A percentile compares a stretch with the other conserved stretches of the same genome.
Conservation (phyloP, 2,888 invertebrate genomes). For the Ornithoptera priamus region DNA sequence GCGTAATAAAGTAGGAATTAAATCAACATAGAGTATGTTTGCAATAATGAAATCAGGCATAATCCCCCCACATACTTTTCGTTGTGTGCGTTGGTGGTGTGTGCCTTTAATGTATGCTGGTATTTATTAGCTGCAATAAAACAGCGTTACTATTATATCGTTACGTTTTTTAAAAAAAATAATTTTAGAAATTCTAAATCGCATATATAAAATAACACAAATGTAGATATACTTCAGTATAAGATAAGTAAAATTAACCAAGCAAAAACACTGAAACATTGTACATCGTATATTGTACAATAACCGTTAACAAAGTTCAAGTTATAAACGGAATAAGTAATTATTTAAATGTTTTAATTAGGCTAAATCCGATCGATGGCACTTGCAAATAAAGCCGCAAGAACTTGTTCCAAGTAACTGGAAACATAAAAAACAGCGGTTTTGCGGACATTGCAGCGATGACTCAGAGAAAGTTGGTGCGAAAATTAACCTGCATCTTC, state of each 20-base stretch:
- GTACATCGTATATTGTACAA: background rate
- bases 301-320: background rate
- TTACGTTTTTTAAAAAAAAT: background rate
- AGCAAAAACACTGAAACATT: too few species aligned
- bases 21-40: conserved; percentile 23
- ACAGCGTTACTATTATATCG: background rate
- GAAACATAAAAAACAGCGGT: conserved; percentile 12
- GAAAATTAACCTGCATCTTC: conserved; percentile 1
- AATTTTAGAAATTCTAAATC: background rate
- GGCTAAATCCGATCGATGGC: background rate
- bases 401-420: conserved; percentile 6
- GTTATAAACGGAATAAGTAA: background rate
- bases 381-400: background rate
- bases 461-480: conserved; percentile 24
- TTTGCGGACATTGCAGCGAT: conserved; percentile 31
- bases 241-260: too few species aligned
- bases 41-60: conserved; percentile 19
- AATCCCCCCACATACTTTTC: conserved; percentile 18
- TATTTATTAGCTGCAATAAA: background rate
- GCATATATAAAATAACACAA: background rate
- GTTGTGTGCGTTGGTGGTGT: background rate
- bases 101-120: background rate
- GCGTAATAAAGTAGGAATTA: conserved; percentile 14
- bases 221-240: background rate
- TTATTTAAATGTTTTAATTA: conserved; percentile 1